These are phyloP conservation scores for Morpho deidamia DNA, from an alignment of 2,888 invertebrate genomes.

Conservation along the genomic window DNA sequence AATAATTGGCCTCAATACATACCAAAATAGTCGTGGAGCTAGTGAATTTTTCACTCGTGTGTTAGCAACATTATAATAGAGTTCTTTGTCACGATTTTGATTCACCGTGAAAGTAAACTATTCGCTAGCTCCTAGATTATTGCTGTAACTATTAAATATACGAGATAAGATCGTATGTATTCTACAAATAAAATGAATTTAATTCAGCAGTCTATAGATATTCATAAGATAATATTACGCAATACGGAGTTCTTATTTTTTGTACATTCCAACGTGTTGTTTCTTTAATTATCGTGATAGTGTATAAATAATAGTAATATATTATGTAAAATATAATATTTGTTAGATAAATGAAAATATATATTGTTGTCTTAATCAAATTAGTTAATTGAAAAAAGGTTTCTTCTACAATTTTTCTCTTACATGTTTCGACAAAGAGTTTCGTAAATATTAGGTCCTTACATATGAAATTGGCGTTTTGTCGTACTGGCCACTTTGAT, in stretches of 20 bases:
- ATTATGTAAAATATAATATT: constrained; percentile 16
- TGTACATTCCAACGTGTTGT: constrained; percentile 39
- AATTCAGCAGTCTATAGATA: constrained; percentile 30
- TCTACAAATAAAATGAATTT: constrained; percentile 24
- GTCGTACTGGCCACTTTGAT: too few species aligned
- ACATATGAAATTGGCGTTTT: too few species aligned
- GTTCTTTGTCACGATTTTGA: not conserved
- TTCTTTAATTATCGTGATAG: constrained; percentile 21
- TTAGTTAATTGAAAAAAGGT: not conserved
- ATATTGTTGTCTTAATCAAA: not conserved
- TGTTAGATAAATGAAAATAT: constrained; percentile 18
- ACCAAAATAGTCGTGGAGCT: constrained; percentile 17
- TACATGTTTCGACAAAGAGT: not conserved
- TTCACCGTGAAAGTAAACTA: not conserved
- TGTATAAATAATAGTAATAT: constrained; percentile 13
- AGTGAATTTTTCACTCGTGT: not conserved
- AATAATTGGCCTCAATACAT: constrained; percentile 34
- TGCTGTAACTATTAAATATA: constrained; percentile 7
- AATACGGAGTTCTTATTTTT: constrained; percentile 43
- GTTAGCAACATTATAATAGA: not conserved
- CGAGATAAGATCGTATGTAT: constrained; percentile 19
- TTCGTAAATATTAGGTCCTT: too few species aligned
- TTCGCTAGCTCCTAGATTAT: constrained; percentile 17
- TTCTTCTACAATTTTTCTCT: not conserved
- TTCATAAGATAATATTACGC: constrained; percentile 33